Percentiles rank a stretch among this genome's conserved stretches.
Conservation (phyloP, 2,113 vertebrate species). For the Rafetus swinhoei region DNA sequence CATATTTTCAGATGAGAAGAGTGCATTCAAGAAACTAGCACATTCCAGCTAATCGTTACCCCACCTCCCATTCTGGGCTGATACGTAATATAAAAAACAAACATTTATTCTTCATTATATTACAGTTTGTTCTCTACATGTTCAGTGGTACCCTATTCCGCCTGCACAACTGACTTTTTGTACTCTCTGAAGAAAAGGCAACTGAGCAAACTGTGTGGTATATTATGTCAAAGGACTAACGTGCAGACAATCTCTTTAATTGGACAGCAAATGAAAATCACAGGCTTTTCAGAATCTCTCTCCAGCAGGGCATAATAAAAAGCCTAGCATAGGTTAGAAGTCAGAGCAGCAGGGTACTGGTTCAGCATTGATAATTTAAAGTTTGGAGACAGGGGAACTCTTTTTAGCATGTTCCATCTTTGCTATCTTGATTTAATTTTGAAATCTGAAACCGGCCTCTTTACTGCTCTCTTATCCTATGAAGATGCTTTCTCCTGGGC, state of each 20-base stretch:
- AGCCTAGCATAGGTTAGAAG: background rate
- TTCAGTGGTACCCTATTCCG: background rate
- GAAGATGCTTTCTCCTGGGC: background rate
- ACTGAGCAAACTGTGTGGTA: background rate
- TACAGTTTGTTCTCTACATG: background rate
- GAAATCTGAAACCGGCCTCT: background rate
- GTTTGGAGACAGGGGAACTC: background rate
- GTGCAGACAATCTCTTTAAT: background rate
- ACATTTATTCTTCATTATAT: background rate
- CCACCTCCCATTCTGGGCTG: background rate
- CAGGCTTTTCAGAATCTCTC: background rate
- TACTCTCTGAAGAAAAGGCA: background rate
- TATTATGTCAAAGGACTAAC: background rate
- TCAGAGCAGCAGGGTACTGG: background rate
- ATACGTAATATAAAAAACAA: background rate
- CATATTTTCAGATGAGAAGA: background rate
- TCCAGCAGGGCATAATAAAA: background rate
- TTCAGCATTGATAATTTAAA: background rate
- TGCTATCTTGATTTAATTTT: background rate
- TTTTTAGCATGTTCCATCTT: background rate
- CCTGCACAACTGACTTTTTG: background rate
- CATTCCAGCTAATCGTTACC: background rate
- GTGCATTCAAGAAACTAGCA: background rate
- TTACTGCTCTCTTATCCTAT: background rate
- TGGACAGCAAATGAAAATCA: background rate